Percentiles rank a stretch among this genome's conserved stretches.
phyloP scores from a whole-genome alignment of 2,888 invertebrate species.

The Athetis lepigone region DNA sequence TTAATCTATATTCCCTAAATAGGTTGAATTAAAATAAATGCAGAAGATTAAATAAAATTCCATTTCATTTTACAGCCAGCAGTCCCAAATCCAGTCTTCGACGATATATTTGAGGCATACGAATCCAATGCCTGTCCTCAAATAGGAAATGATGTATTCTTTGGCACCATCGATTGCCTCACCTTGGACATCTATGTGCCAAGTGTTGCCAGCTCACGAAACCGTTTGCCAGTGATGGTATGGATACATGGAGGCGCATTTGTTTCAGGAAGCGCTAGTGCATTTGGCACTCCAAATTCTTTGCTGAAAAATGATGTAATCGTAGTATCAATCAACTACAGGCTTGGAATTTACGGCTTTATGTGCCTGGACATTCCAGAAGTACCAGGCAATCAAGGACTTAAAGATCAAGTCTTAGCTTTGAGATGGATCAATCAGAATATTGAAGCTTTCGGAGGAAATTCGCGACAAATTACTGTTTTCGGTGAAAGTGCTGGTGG shows the following conservation, averaged over 20 bases:
- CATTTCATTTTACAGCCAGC: slow-evolving; percentile 50
- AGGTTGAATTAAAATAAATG: no score
- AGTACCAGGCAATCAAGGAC: slow-evolving; percentile 72
- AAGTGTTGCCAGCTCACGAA: slow-evolving; percentile 38
- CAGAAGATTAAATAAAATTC: no score
- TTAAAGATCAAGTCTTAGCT: slow-evolving; percentile 70
- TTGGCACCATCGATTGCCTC: slow-evolving; percentile 61
- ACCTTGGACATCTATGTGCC: slow-evolving; percentile 62
- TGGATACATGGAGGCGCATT: slow-evolving; percentile 52
- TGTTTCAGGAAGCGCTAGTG: slow-evolving; percentile 9
- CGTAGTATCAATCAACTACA: slow-evolving; percentile 48
- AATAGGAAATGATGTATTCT: slow-evolving; percentile 2
- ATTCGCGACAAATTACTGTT: slow-evolving; percentile 59
- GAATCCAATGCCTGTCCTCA: slow-evolving; percentile 61
- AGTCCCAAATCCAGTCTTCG: slow-evolving; percentile 53
- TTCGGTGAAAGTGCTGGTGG: slow-evolving; percentile 70
- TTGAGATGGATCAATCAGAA: slow-evolving; percentile 71
- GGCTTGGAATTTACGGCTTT: slow-evolving; percentile 66
- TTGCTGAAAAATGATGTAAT: slow-evolving; percentile 48
- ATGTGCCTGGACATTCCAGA: slow-evolving; percentile 62
- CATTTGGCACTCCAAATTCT: neutral
- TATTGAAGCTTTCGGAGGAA: slow-evolving; percentile 69
- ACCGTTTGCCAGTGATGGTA: slow-evolving; percentile 48
- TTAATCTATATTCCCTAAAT: no score
- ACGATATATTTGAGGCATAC: slow-evolving; percentile 59